Conservation (phyloP, 2,113 vertebrate species). For the Cynopterus brachyotis region DNA sequence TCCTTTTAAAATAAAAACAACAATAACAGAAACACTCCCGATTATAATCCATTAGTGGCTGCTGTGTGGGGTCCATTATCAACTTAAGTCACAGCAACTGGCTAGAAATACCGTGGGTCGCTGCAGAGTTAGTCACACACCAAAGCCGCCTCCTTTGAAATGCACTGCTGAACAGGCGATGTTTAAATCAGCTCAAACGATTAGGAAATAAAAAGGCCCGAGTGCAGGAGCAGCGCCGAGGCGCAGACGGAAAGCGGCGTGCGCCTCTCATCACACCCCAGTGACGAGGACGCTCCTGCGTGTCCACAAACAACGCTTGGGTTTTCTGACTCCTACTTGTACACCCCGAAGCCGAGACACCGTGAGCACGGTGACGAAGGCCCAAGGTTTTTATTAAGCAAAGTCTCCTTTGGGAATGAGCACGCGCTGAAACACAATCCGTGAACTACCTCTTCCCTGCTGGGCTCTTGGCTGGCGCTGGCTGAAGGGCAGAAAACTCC, state of each 20-base stretch:
- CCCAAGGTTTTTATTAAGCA: conserved; percentile 67
- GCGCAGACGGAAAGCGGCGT: neutral
- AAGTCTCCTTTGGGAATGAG: conserved; percentile 67
- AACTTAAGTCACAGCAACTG: conserved; percentile 1
- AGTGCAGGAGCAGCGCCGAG: conserved; percentile 14
- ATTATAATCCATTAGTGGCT: conserved; percentile 56
- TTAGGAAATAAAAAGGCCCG: conserved; percentile 43
- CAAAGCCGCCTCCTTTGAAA: conserved; percentile 35
- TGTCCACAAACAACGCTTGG: conserved; percentile 47
- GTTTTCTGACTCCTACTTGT: conserved; percentile 58
- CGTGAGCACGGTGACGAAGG: conserved; percentile 54
- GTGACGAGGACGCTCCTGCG: conserved; percentile 59
- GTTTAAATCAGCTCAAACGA: conserved; percentile 15
- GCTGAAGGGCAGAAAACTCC: conserved; percentile 14
- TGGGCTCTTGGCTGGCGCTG: conserved; percentile 11
- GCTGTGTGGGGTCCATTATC: conserved; percentile 58
- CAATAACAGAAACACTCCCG: conserved; percentile 66
- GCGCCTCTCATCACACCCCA: conserved; percentile 33
- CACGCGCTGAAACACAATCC: conserved; percentile 51
- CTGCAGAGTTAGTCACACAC: conserved; percentile 9
- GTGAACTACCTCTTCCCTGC: conserved; percentile 18
- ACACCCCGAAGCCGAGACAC: conserved; percentile 49
- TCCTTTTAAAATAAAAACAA: conserved; percentile 73
- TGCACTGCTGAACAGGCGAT: neutral
- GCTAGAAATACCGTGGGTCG: neutral